phyloP scores from a whole-genome alignment of 2,797 vertebrate genomes.

The Carduelis carduelis region DNA sequence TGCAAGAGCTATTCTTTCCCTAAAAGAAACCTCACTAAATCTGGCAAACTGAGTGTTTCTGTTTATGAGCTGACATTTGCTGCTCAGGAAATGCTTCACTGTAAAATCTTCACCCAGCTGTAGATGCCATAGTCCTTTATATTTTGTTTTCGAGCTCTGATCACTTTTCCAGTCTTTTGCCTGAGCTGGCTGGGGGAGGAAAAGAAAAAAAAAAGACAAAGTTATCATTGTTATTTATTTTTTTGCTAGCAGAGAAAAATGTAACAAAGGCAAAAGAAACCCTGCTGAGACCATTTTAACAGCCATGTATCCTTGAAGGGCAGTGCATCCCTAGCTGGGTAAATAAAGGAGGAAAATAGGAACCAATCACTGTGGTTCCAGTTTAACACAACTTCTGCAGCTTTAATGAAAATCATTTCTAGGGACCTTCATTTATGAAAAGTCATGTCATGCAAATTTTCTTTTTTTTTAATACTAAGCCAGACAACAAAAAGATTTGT shows the following conservation, averaged over 20 bases:
- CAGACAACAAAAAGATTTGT: background rate
- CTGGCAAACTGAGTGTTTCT: background rate
- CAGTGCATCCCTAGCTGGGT: background rate
- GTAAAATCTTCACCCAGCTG: background rate
- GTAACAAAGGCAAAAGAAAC: background rate
- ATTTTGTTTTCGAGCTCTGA: background rate
- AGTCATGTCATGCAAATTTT: background rate
- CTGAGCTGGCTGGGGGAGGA: background rate
- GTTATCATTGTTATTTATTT: background rate
- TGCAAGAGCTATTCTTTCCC: background rate
- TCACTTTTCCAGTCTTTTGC: background rate
- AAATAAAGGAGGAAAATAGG: background rate
- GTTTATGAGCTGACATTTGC: background rate
- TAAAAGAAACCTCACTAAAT: background rate
- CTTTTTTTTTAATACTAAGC: background rate
- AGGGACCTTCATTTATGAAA: background rate
- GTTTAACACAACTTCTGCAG: background rate
- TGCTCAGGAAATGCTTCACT: background rate
- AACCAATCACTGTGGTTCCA: background rate
- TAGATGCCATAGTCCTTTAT: background rate
- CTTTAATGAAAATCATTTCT: background rate
- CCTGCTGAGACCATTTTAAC: background rate
- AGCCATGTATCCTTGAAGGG: background rate
- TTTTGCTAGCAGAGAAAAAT: background rate
- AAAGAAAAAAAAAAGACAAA: background rate